Evolutionary conservation across 2,113 vertebrate species (phyloP), one percentile per base, ranked within the genome.

Genomic region (Nematolebias whitei): DNA sequence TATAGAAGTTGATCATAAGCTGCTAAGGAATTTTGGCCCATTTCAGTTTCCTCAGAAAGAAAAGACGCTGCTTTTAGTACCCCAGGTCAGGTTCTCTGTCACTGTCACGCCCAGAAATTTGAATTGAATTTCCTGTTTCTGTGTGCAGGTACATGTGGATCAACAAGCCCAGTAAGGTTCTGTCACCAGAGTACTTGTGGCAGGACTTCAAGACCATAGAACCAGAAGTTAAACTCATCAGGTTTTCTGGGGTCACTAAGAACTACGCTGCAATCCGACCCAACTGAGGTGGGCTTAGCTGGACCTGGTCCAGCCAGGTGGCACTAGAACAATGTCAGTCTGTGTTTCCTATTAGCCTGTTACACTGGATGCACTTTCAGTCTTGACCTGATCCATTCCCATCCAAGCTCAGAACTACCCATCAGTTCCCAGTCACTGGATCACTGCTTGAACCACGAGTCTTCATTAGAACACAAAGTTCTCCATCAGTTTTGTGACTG

Each of bases 111-210:
- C n/a, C n/a, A n/a, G n/a, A n/a, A n/a, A n/a, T n/a, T n/a, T n/a
- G n/a, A n/a, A n/a, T n/a, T n/a, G n/a, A 50, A 69, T n/a, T 22
- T 70, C 63, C 47, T 74, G 43, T 45, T 18, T 24, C 18, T 68
- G n/a, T 71, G 20, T 55, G n/a, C 71, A 87, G 80, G 52, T 89
- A 80, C 64, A 89, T 95, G 65, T 71, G 93, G 51, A 78, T 78
- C 3, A 83, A 91, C 65, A 95, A 93, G 60, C 94, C 93, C 3
- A 88, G 82, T 52, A 95, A 91, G 49, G 54, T 95, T 19, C 87
- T 95, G 48, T 95, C 94, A 52, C 92, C 93, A 0, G 93, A 94
- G 79, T 93, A 93, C 38, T 19, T 93, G 13, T 94, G 94, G 92
- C 92, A 94, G 16, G 88, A 91, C 66, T 83, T 49, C 68, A 92